Evolutionary conservation across 2,113 vertebrate species (phyloP), one percentile per base, ranked within the genome.

Genomic region (Plotosus lineatus): DNA sequence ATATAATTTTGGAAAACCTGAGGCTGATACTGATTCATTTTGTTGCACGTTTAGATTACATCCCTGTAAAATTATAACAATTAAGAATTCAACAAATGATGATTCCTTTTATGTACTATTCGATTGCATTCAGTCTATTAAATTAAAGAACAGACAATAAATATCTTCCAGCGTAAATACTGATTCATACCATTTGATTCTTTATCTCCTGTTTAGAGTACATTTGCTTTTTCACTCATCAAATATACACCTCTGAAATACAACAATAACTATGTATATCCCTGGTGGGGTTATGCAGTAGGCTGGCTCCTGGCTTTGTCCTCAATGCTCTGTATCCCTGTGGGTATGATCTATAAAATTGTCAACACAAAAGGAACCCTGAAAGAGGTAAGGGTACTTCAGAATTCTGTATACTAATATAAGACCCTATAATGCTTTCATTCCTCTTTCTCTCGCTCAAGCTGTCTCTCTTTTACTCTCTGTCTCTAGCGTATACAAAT

Each of bases 231-330:
- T 86, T 96, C 97, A 65, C 79, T 99, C 88, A 93, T 98, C 88
- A 98, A 98, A 89, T 98, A 98, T 69, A 95, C 95, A 0, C 98
- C 97, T 0, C 86, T 99, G 84, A 98, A 96, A 26, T 99, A 98
- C 91, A 99, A 99, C 87, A 99, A 97, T 89, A 95, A 94, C 56
- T 99, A 99, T 0, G 91, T 91, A 3, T 99, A 99, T 80, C 98
- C 97, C 0, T 96, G 95, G 95, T 99, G 98, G 97, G 97, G 95
- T 0, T 92, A 99, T 19, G 94, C 90, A 1, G 80, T 99, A 12
- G 98, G 98, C 81, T 99, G 98, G 97, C 89, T 97, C 46, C 90
- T 99, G 80, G 97, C 96, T 3, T 89, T 99, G 58, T 95, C 96
- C 73, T 98, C 98, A 73, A 98, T 98, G 95, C 80, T 96, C 75